Conservation (phyloP, 2,113 vertebrate species). For the Myiagra hebetior region DNA sequence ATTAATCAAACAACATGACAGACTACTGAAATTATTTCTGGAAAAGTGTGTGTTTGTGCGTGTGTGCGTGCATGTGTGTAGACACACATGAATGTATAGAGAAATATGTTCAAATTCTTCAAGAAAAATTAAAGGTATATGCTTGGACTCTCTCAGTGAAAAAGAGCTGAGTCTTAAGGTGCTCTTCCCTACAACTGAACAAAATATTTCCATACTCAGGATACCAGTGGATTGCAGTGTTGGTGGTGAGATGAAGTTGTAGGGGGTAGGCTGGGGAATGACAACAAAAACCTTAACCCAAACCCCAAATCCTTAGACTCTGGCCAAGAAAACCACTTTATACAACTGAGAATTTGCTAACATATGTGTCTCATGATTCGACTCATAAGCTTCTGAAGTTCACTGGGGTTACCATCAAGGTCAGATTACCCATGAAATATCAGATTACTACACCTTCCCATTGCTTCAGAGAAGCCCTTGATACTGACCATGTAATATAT, state of each 20-base stretch:
- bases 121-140: not conserved
- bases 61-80: too few species aligned
- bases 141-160: not conserved
- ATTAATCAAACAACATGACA: not conserved
- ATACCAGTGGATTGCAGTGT: not conserved
- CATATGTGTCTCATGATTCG: not conserved
- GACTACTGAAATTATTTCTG: not conserved
- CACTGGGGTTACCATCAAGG: not conserved
- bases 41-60: not conserved
- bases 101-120: not conserved
- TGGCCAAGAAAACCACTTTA: not conserved
- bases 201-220: not conserved
- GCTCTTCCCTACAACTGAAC: not conserved
- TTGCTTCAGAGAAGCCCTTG: not conserved
- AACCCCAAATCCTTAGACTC: not conserved
- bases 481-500: not conserved
- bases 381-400: conserved; percentile 17
- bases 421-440: not conserved
- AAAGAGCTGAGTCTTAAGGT: not conserved
- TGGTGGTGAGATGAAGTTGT: not conserved
- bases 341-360: conserved; percentile 11
- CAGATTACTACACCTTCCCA: not conserved
- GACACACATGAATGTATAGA: not conserved
- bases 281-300: not conserved
- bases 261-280: not conserved